Percentiles rank a stretch among this genome's conserved stretches.
Evolutionary conservation across 2,113 vertebrate species (phyloP).

Genomic region (Hydrochoerus hydrochaeris): DNA sequence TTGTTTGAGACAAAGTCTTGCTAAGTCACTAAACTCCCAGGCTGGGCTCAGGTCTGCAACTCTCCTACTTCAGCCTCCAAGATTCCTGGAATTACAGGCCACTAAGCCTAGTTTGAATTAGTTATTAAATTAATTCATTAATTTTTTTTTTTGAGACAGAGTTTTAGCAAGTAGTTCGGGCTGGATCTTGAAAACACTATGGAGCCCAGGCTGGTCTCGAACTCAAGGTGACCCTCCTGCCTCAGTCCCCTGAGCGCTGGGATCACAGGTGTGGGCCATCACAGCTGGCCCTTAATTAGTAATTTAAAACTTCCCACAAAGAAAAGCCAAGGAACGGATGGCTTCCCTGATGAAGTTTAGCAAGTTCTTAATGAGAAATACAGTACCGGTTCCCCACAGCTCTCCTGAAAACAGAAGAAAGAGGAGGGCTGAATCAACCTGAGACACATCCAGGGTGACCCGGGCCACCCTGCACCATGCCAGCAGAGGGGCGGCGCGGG

Average conservation of each 20-base stretch:
- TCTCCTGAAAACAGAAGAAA: neutral
- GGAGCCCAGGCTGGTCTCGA: neutral
- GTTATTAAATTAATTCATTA: neutral
- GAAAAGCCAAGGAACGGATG: neutral
- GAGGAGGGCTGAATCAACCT: neutral
- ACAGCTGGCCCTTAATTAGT: neutral
- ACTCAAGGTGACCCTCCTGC: neutral
- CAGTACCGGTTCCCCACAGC: neutral
- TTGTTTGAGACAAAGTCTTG: neutral
- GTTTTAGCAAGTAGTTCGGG: neutral
- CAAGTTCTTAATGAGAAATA: neutral
- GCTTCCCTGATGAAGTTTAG: neutral
- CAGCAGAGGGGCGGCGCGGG: no score
- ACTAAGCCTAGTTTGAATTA: neutral
- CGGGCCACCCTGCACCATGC: neutral
- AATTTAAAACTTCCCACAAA: neutral
- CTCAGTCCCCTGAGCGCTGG: neutral
- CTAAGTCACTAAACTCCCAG: neutral
- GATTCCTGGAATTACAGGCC: neutral
- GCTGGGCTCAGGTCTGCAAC: neutral
- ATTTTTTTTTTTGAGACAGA: neutral
- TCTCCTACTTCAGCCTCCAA: neutral
- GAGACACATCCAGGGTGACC: neutral
- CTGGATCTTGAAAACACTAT: neutral
- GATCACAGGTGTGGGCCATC: neutral